Evolutionary conservation across 1,140 invertebrate species (phyloP).

Genomic region (Pseudomyrmex sp.): DNA sequence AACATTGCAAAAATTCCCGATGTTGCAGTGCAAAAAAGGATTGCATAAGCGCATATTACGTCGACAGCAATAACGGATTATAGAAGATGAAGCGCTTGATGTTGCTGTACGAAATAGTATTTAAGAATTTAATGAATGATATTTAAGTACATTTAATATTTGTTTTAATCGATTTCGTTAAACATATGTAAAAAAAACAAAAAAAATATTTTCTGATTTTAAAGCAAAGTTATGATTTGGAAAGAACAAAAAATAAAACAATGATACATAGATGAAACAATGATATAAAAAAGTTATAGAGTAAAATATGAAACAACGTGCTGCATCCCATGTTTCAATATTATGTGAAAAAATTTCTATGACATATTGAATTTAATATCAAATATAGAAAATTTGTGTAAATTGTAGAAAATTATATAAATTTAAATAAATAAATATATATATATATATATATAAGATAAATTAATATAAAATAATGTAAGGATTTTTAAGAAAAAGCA

Average conservation of each 20-base stretch:
- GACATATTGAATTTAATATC: slow-evolving; percentile 1
- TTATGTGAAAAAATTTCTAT: slow-evolving; percentile 20
- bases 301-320: slow-evolving; percentile 61
- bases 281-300: slow-evolving; percentile 61
- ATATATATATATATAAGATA: no score
- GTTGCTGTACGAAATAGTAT: slow-evolving; percentile 70
- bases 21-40: slow-evolving; percentile 75
- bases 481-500: neutral
- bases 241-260: slow-evolving; percentile 39
- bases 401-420: neutral
- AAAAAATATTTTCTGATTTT: no score
- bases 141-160: slow-evolving; percentile 9
- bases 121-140: slow-evolving; percentile 63
- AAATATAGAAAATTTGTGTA: neutral
- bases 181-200: no score
- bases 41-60: slow-evolving; percentile 74
- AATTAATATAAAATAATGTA: neutral
- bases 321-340: slow-evolving; percentile 1
- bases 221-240: slow-evolving; percentile 24
- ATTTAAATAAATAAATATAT: neutral
- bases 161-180: no score
- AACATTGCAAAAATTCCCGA: slow-evolving; percentile 68
- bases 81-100: slow-evolving; percentile 61
- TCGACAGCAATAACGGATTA: slow-evolving; percentile 67
- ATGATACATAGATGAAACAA: slow-evolving; percentile 22